Evolutionary conservation across 2,113 vertebrate genomes (phyloP).

Genomic region (Microcebus lehilahytsara): DNA sequence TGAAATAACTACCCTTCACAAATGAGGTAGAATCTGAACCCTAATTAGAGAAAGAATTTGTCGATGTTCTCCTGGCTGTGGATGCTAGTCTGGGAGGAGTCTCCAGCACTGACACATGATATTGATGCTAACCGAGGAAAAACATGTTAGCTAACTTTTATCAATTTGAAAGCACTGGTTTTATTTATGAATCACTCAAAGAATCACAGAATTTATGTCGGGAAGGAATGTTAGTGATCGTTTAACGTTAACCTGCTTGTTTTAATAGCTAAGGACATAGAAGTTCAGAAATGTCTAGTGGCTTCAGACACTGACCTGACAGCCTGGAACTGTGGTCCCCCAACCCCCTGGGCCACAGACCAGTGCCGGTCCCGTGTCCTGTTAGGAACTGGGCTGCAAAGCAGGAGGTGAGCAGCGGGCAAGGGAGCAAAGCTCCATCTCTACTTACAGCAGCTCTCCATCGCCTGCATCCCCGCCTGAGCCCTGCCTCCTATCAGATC

Average conservation of each 20-base stretch:
- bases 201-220: background rate
- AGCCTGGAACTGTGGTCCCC: background rate
- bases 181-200: slow-evolving; percentile 1
- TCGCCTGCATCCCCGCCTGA: too few relatives aligned
- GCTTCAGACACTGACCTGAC: background rate
- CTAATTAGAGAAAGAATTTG: background rate
- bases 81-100: background rate
- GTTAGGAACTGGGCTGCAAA: too few relatives aligned
- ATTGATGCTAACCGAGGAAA: background rate
- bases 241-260: background rate
- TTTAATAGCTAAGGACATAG: background rate
- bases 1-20: background rate
- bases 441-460: too few relatives aligned
- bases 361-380: too few relatives aligned
- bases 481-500: too few relatives aligned
- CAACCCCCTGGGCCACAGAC: too few relatives aligned
- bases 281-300: background rate
- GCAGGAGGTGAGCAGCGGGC: too few relatives aligned
- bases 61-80: background rate
- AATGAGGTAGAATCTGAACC: background rate
- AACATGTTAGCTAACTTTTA: background rate
- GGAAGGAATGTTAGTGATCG: background rate
- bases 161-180: background rate
- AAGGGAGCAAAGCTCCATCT: too few relatives aligned
- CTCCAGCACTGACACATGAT: background rate